Conservation (phyloP, 2,888 invertebrate species). For the Agrochola macilenta region DNA sequence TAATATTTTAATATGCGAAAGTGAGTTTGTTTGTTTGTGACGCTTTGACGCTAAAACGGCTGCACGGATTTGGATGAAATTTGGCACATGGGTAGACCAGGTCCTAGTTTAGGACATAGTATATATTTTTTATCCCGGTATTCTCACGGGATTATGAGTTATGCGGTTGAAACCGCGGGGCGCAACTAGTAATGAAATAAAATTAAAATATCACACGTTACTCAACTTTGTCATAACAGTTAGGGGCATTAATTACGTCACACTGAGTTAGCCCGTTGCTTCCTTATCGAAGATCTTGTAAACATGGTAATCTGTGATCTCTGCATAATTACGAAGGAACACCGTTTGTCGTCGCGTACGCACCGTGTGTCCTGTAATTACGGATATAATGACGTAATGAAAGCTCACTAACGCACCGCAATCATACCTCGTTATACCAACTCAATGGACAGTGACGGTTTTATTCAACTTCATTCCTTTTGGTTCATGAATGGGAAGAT, state of each 20-base stretch:
- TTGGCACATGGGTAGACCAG: no score
- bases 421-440: slow-evolving; percentile 76
- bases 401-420: slow-evolving; percentile 67
- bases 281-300: slow-evolving; percentile 69
- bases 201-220: slow-evolving; percentile 22
- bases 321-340: slow-evolving; percentile 67
- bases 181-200: neutral
- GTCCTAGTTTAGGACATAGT: no score
- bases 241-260: slow-evolving; percentile 30
- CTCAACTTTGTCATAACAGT: slow-evolving; percentile 18
- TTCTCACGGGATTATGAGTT: no score
- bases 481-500: slow-evolving; percentile 64
- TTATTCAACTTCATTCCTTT: slow-evolving; percentile 65
- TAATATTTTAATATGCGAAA: no score
- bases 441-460: slow-evolving; percentile 66
- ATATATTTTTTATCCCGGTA: no score
- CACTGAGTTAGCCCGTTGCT: slow-evolving; percentile 51
- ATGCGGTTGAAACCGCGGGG: no score
- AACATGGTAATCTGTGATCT: slow-evolving; percentile 68
- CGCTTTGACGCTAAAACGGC: no score
- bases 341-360: slow-evolving; percentile 41
- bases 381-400: slow-evolving; percentile 78
- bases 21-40: no score
- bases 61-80: no score
- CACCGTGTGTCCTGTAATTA: slow-evolving; percentile 61